Base-by-base conservation (phyloP, 2,113 vertebrate genomes). In the Hirundichthys speculiger region DNA sequence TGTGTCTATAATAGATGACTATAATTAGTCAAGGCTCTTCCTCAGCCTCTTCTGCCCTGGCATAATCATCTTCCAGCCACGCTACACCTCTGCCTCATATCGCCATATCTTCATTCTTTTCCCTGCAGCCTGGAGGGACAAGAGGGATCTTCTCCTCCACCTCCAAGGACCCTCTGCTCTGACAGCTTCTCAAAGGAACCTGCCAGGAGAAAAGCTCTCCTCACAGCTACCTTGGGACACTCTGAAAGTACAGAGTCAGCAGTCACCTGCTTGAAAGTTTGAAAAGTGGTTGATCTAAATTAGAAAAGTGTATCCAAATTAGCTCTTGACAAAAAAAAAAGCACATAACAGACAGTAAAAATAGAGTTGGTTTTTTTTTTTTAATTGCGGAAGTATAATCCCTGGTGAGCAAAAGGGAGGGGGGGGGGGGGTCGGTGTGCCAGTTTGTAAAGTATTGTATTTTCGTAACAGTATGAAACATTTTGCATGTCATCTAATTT, bases 1-100 rank as follows among this genome's bases (percentile, higher is more conserved):
- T 98, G 95, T 96, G 95, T 94, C 96, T 94, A 93, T 96, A 97
- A 98, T 97, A 96, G 95, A 97, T 97, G 95, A 96, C 93, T 95
- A 94, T 97, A 96, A 98, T 97, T 97, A 98, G 95, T 97, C 96
- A 86, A 95, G 93, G 95, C 95, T 96, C 95, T 95, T 95, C 95
- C 94, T 95, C 96, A 94, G 94, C 94, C 94, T 95, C 94, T 53
- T 45, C 77, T 75, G 75, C 71, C 83, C 83, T 86, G 82, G 88
- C 83, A 89, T 82, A 83, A 89, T 87, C 87, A 83, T 89, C 86
- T 81, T 81, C 80, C 53, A 79, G 75, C 83, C 83, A 85, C 86
- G 84, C 75, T 73, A 70, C 70, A 69, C 79, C 93, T 94, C 93
- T 91, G n/a, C 92, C 94, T 92, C 48, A 13, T 73, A 91, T 87